Evolutionary conservation across 2,888 invertebrate genomes (phyloP).

Genomic region (Sesamia inferens): DNA sequence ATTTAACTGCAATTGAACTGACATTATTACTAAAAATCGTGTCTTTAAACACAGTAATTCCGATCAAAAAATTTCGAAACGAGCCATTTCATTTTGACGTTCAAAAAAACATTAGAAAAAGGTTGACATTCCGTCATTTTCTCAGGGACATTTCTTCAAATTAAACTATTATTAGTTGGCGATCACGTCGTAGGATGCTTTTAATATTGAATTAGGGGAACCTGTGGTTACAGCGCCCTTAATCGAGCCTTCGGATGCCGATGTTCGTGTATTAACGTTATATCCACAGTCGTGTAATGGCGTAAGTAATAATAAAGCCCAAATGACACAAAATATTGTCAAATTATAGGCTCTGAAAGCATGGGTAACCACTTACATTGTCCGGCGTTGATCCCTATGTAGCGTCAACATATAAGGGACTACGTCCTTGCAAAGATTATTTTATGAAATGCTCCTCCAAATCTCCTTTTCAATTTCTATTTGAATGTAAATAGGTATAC

Average conservation of each 20-base stretch:
- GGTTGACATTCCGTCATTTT: constrained; percentile 89
- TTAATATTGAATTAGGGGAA: constrained; percentile 90
- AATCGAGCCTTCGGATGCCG: constrained; percentile 84
- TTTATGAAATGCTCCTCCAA: not conserved
- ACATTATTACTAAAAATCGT: constrained; percentile 74
- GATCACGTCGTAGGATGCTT: constrained; percentile 89
- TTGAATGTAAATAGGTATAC: not conserved
- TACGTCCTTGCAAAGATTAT: constrained; percentile 4
- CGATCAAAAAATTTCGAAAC: constrained; percentile 74
- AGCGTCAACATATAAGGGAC: constrained; percentile 73
- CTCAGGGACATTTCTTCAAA: constrained; percentile 89
- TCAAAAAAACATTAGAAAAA: constrained; percentile 79
- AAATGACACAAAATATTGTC: constrained; percentile 91
- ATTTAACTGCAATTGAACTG: constrained; percentile 70
- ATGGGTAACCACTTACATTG: constrained; percentile 89
- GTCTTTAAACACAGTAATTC: constrained; percentile 79
- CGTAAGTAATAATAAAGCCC: constrained; percentile 89
- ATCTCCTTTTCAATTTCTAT: not conserved
- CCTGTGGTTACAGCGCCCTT: constrained; percentile 88
- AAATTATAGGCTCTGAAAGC: constrained; percentile 89
- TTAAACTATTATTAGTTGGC: constrained; percentile 89
- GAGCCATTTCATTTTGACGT: constrained; percentile 79
- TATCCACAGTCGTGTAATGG: constrained; percentile 88
- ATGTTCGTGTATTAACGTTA: constrained; percentile 86
- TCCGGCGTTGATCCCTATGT: constrained; percentile 84